Evolutionary conservation across 2,888 invertebrate species (phyloP), one percentile per base, ranked within the genome.

Genomic region (Trichogramma evanescens): DNA sequence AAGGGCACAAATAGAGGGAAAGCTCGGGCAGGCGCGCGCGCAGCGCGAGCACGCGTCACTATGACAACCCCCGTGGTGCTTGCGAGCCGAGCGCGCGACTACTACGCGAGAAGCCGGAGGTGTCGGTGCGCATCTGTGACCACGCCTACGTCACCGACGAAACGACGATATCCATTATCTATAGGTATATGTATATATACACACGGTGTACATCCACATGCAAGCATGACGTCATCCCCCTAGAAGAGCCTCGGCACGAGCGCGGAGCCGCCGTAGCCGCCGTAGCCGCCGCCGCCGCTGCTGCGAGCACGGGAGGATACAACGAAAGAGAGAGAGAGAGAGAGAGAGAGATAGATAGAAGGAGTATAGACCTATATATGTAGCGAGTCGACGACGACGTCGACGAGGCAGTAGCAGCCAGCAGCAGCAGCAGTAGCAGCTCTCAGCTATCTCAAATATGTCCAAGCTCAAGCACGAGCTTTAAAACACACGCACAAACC

Each of bases 101-200:
- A 75, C 76, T 1, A 26, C 3, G 3, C 13, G 13, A 13, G 74
- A 74, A 74, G 73, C 69, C 69, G 72, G 71, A 76, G 76, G 76
- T 76, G 76, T 74, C 74, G 72, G 76, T 75, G 76, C 76, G 76
- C 76, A 76, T 75, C 75, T 74, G 74, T 76, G 75, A 75, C 76
- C 76, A 76, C 76, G 76, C 76, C 76, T 76, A 75, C 76, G 76
- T 76, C 76, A 76, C 75, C 70, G 71, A 52, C 70, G 71, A 52
- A 63, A 58, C 65, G 61, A 5, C 41, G 9, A 10, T 9, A 13
- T 41, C 49, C 42, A 26, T 26, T 26, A 26, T 26, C 1, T 13
- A 26, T 26, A 26, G 26, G 3, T 26, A 26, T 26, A 2, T 13
- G 2, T 2, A 13, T 26, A 26, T 3, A 3, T 26, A 9, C 10